Conservation (phyloP, 2,113 vertebrate genomes). For the Sapayoa aenigma region DNA sequence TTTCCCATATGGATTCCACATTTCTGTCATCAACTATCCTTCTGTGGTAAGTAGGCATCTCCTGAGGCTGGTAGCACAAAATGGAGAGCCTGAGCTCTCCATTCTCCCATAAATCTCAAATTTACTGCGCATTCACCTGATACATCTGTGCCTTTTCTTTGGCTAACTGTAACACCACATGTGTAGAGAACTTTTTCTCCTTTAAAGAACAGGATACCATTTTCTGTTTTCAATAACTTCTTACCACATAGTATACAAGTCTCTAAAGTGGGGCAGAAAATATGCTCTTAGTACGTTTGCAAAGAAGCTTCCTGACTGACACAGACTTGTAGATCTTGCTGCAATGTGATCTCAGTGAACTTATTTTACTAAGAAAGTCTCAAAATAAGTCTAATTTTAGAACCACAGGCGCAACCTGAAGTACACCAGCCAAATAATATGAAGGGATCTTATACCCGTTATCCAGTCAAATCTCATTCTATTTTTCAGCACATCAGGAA, state of each 20-base stretch:
- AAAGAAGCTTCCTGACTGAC: neutral
- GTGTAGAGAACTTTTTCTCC: neutral
- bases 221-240: neutral
- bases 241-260: neutral
- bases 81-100: neutral
- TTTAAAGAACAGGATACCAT: neutral
- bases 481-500: constrained; percentile 79
- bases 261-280: neutral
- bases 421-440: neutral
- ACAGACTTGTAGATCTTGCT: neutral
- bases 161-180: neutral
- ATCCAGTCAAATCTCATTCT: neutral
- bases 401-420: neutral
- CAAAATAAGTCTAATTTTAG: neutral
- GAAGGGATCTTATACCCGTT: neutral
- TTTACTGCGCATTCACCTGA: neutral
- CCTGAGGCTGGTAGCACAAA: neutral
- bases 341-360: neutral
- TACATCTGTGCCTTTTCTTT: neutral
- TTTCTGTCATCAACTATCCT: constrained; percentile 83
- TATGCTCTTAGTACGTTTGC: neutral
- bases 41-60: constrained; percentile 73
- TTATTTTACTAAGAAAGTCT: neutral
- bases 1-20: constrained; percentile 83
- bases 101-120: neutral